phyloP scores from a whole-genome alignment of 2,113 vertebrate genomes.

The Hemicordylus capensis region DNA sequence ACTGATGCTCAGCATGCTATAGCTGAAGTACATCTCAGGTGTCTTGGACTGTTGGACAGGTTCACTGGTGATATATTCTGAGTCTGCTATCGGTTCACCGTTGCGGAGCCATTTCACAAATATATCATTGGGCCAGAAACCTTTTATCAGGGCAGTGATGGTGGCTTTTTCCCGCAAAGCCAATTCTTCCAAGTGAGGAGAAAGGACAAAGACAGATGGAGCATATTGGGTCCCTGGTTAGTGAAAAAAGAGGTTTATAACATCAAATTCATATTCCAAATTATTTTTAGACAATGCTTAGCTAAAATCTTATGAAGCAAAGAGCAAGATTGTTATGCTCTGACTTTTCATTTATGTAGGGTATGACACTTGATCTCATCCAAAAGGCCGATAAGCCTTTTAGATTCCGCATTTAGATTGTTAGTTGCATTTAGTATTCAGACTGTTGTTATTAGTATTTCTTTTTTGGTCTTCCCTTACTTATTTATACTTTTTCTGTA shows the following conservation, averaged over 20 bases:
- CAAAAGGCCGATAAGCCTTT: too few relatives aligned
- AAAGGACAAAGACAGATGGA: constrained; percentile 53
- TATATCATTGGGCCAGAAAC: constrained; percentile 44
- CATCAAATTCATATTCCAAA: background rate
- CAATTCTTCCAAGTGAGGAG: constrained; percentile 60
- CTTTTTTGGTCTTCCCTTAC: too few relatives aligned
- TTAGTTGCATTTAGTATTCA: too few relatives aligned
- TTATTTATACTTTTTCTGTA: too few relatives aligned
- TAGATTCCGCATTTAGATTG: too few relatives aligned
- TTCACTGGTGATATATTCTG: constrained; percentile 34
- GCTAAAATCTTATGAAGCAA: too few relatives aligned
- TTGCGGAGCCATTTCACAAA: constrained; percentile 60
- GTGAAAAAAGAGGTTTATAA: background rate
- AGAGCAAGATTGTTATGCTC: too few relatives aligned
- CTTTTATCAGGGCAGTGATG: constrained; percentile 56
- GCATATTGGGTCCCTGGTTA: background rate
- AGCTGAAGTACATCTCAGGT: constrained; percentile 1
- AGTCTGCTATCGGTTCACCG: background rate
- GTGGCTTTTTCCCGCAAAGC: constrained; percentile 41
- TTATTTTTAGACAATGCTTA: background rate
- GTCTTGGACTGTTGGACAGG: constrained; percentile 6
- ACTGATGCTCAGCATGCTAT: constrained; percentile 49
- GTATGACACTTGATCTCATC: too few relatives aligned
- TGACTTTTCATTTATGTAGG: too few relatives aligned
- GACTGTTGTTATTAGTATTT: too few relatives aligned